Evolutionary conservation across 1,140 invertebrate genomes (phyloP).

Genomic region (Procambarus clarkii): DNA sequence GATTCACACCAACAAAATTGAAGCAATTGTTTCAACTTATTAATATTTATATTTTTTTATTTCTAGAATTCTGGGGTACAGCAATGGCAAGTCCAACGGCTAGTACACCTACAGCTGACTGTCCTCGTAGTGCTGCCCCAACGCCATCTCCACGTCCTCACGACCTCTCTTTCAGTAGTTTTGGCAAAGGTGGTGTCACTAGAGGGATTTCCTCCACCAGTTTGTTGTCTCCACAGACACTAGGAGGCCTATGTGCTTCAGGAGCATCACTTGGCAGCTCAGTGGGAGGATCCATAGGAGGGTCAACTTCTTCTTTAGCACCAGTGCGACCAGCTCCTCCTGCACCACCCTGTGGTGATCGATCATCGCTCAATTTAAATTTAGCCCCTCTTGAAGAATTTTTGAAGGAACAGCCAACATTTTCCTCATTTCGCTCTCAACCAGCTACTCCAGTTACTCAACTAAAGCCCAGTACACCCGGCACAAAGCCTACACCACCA

Average conservation of each 20-base stretch:
- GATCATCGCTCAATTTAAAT: slow-evolving; percentile 81
- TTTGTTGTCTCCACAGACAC: slow-evolving; percentile 48
- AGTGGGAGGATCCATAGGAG: slow-evolving; percentile 57
- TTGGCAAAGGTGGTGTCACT: slow-evolving; percentile 64
- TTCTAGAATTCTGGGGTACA: slow-evolving; percentile 91
- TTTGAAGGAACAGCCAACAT: slow-evolving; percentile 71
- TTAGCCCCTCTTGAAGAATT: slow-evolving; percentile 82
- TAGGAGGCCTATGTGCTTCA: slow-evolving; percentile 1
- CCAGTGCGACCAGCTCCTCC: slow-evolving; percentile 53
- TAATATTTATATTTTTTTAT: slow-evolving; percentile 30
- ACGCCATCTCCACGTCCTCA: slow-evolving; percentile 81
- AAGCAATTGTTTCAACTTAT: neutral
- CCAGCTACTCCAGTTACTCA: slow-evolving; percentile 73
- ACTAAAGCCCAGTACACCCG: slow-evolving; percentile 68
- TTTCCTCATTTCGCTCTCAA: slow-evolving; percentile 71
- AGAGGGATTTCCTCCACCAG: slow-evolving; percentile 58
- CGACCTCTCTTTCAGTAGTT: slow-evolving; percentile 68
- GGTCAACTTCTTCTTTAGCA: slow-evolving; percentile 52
- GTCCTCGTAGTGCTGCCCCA: slow-evolving; percentile 36
- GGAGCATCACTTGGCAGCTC: slow-evolving; percentile 43
- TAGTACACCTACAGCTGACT: slow-evolving; percentile 23
- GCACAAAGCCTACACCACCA: slow-evolving; percentile 76
- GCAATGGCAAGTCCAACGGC: slow-evolving; percentile 84
- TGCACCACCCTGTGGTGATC: slow-evolving; percentile 52
- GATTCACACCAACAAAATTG: too few relatives aligned